These are phyloP conservation scores for Tipula unca DNA, from an alignment of 2,888 invertebrate genomes.

Conservation along the genomic window DNA sequence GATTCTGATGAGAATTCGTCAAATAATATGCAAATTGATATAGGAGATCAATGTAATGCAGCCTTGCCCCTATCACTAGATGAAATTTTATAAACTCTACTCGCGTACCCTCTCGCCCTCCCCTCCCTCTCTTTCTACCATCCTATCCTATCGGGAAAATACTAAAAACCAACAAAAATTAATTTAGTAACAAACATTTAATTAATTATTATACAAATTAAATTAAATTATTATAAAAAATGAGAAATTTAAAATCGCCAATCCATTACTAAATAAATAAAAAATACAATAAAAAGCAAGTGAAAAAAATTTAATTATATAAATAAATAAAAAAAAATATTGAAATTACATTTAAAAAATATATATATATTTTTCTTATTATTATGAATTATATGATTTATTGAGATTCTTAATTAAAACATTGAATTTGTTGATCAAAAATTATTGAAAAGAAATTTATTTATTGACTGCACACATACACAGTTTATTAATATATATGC, in stretches of 20 bases:
- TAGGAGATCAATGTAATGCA: background rate
- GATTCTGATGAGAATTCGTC: background rate
- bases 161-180: background rate
- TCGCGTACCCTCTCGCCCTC: background rate
- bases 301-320: background rate
- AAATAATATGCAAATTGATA: slow-evolving; percentile 14
- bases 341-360: background rate
- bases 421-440: background rate
- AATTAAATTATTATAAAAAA: background rate
- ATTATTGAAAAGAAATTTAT: background rate
- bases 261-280: background rate
- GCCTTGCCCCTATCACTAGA: slow-evolving; percentile 2
- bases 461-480: background rate
- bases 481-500: background rate
- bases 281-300: background rate
- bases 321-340: background rate
- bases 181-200: background rate
- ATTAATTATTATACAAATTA: background rate
- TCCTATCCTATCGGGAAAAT: background rate
- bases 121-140: background rate
- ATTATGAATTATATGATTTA: background rate
- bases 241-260: background rate
- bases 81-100: background rate
- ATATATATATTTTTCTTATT: background rate
- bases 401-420: background rate